Conservation (phyloP, 2,888 invertebrate species). For the Ectobius pallidus region DNA sequence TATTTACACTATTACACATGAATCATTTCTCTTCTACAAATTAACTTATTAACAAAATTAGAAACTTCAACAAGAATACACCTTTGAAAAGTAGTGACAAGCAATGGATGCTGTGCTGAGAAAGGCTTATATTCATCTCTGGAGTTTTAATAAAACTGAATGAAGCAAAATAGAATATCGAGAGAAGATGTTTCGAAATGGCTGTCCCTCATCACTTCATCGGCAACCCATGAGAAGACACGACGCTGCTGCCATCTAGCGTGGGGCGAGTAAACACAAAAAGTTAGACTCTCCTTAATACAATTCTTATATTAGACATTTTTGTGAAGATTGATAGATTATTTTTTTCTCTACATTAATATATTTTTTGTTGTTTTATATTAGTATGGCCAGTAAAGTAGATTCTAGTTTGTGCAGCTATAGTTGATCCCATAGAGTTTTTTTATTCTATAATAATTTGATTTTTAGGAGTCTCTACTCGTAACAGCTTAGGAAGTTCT, state of each 20-base stretch:
- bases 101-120: neutral
- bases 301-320: slow-evolving; percentile 41
- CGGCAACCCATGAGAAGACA: slow-evolving; percentile 33
- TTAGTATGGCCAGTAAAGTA: slow-evolving; percentile 38
- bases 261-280: slow-evolving; percentile 44
- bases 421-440: slow-evolving; percentile 19
- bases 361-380: slow-evolving; percentile 35
- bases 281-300: slow-evolving; percentile 40
- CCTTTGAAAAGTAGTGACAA: neutral
- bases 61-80: too few relatives aligned
- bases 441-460: slow-evolving; percentile 30
- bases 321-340: slow-evolving; percentile 40
- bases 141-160: slow-evolving; percentile 5
- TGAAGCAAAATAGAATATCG: slow-evolving; percentile 34
- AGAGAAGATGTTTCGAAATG: slow-evolving; percentile 33
- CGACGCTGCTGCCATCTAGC: slow-evolving; percentile 42
- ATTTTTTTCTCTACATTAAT: slow-evolving; percentile 38
- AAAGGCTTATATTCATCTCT: slow-evolving; percentile 5
- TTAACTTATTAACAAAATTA: too few relatives aligned
- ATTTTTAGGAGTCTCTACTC: slow-evolving; percentile 33
- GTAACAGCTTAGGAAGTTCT: slow-evolving; percentile 27
- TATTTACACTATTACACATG: too few relatives aligned
- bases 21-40: too few relatives aligned
- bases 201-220: slow-evolving; percentile 32
- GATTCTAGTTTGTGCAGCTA: slow-evolving; percentile 33